Evolutionary conservation across 2,888 invertebrate genomes (phyloP), one percentile per base, ranked within the genome.

Genomic region (Caenorhabditis sp.): DNA sequence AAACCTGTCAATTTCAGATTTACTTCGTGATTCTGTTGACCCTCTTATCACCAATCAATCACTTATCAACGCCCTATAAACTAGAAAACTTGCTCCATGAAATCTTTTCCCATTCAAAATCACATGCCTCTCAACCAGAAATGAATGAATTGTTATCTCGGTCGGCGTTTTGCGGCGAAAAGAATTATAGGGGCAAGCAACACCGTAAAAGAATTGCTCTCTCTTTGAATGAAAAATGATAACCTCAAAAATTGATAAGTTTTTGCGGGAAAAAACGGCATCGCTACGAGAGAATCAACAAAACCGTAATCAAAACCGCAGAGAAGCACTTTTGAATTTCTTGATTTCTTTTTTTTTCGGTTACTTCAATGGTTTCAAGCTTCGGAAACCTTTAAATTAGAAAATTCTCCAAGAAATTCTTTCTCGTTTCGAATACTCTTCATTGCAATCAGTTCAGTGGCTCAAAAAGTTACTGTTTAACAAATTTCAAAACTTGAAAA

Each of bases 241-340:
- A 63, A 63, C 63, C 63, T 63, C 14, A 14, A 22, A n/a, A 10
- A 61, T 24, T n/a, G 44, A 63, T 44, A 63, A 44, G 26, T 47
- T 63, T 63, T 44, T 63, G 63, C 63, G 63, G 63, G 63, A 63
- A 63, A 56, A 58, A 56, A 14, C n/a, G n/a, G n/a, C n/a, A 54
- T 16, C 28, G 7, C 44, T 70, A 58, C 58, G 70, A 7, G 28
- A 58, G 26, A 70, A 70, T 70, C 44, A 70, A 70, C 58, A 70
- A 56, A 70, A 70, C 70, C 58, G 70, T 51, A 58, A 70, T 47
- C 54, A 19, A 54, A 69, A 69, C 69, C 69, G 56, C 69, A 69
- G 26, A 26, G 12, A 12, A 38, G 38, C 6, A 38, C 12, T 38
- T 59, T 59, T 59, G 35, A 59, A 31, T 38, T 38, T 59, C 31